Percentiles rank a stretch among this genome's conserved stretches.
phyloP scores from a whole-genome alignment of 1,140 invertebrate genomes.

The Prorops nasuta region DNA sequence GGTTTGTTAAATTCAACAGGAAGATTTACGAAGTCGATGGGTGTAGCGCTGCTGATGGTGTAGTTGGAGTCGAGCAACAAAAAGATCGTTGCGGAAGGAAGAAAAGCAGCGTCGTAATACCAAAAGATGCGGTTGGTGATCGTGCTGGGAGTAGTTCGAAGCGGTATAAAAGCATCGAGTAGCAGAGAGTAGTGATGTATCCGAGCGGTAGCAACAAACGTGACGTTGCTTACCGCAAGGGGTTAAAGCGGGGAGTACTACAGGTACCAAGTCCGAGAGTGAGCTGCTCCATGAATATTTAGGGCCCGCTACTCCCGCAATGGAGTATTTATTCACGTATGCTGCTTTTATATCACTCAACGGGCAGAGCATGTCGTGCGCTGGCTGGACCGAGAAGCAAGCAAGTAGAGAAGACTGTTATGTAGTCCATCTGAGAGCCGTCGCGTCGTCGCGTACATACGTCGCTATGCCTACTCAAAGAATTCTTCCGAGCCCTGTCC shows the following conservation, averaged over 20 bases:
- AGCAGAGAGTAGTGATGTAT: background rate
- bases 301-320: constrained; percentile 29
- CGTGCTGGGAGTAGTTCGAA: no score
- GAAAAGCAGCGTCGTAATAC: background rate
- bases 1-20: no score
- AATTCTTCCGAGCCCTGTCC: no score
- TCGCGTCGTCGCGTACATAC: no score
- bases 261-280: constrained; percentile 16
- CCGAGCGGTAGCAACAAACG: background rate
- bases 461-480: no score
- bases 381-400: background rate
- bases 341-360: constrained; percentile 39
- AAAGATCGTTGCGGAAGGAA: no score
- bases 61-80: background rate
- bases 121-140: background rate
- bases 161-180: no score
- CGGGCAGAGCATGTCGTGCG: background rate
- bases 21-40: no score
- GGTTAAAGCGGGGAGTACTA: background rate
- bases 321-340: constrained; percentile 36
- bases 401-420: no score
- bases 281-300: constrained; percentile 32
- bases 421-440: no score
- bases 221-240: background rate
- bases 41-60: background rate